Conservation (phyloP, 1,140 invertebrate genomes). For the Danaus plexippus region DNA sequence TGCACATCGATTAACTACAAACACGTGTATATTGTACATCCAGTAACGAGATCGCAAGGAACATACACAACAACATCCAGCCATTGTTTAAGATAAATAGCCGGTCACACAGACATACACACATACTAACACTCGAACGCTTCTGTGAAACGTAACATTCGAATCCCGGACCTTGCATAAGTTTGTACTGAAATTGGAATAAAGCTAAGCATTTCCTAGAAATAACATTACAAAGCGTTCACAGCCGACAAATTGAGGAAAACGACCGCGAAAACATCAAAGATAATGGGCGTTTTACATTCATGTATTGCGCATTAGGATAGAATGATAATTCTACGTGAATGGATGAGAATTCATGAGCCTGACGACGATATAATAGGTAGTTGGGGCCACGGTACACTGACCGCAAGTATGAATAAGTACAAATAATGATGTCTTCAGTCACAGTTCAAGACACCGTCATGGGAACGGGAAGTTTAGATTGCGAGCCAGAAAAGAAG, state of each 20-base stretch:
- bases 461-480: conserved; percentile 54
- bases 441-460: conserved; percentile 56
- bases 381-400: conserved; percentile 19
- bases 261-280: conserved; percentile 24
- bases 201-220: conserved; percentile 28
- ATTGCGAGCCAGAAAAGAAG: conserved; percentile 36
- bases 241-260: conserved; percentile 36
- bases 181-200: conserved; percentile 20
- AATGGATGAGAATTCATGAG: conserved; percentile 18
- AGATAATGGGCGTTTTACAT: conserved; percentile 17
- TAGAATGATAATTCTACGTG: conserved; percentile 17
- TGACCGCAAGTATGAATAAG: conserved; percentile 20
- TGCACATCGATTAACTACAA: too few relatives aligned
- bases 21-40: too few relatives aligned
- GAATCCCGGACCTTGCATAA: not conserved
- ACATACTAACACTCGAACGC: conserved; percentile 14
- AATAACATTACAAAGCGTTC: conserved; percentile 28
- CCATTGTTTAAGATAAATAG: too few relatives aligned
- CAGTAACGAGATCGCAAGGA: too few relatives aligned
- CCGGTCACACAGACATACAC: conserved; percentile 4
- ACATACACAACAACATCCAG: too few relatives aligned
- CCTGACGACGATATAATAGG: conserved; percentile 19
- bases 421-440: conserved; percentile 16
- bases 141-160: conserved; percentile 32
- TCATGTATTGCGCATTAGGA: conserved; percentile 21